Percentiles rank a stretch among this genome's conserved stretches.
Conservation (phyloP, 2,113 vertebrate species). For the Mesocricetus auratus region DNA sequence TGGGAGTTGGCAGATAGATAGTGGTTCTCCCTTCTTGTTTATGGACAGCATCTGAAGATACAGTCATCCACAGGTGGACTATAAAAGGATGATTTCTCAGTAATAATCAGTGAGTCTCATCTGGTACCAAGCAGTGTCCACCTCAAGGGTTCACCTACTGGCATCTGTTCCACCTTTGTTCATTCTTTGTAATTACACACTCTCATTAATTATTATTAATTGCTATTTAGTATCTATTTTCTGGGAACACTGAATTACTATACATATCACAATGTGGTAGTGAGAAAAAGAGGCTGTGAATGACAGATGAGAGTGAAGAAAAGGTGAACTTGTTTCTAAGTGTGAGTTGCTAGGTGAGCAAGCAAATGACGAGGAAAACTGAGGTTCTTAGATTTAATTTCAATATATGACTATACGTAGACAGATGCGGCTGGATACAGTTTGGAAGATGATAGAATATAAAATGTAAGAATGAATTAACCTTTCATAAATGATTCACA, state of each 20-base stretch:
- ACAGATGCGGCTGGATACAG: not conserved
- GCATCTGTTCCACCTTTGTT: not conserved
- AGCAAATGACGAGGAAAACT: not conserved
- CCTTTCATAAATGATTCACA: not conserved
- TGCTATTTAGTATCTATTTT: not conserved
- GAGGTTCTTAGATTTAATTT: not conserved
- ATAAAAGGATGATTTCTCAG: not conserved
- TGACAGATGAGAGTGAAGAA: not conserved
- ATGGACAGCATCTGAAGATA: not conserved
- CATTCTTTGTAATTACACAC: not conserved
- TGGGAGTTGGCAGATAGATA: not conserved
- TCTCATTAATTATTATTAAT: not conserved
- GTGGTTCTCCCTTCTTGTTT: not conserved
- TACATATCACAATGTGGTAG: not conserved
- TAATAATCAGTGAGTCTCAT: not conserved
- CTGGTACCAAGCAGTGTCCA: not conserved
- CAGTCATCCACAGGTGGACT: not conserved
- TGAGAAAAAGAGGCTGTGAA: not conserved
- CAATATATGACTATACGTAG: slow-evolving; percentile 38
- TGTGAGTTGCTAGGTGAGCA: not conserved
- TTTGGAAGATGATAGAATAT: not conserved
- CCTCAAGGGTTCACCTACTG: not conserved
- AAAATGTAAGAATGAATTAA: not conserved
- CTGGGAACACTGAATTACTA: not conserved
- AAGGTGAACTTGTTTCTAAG: not conserved